Conservation (phyloP, 2,113 vertebrate species). For the Orientallactaga bullata region DNA sequence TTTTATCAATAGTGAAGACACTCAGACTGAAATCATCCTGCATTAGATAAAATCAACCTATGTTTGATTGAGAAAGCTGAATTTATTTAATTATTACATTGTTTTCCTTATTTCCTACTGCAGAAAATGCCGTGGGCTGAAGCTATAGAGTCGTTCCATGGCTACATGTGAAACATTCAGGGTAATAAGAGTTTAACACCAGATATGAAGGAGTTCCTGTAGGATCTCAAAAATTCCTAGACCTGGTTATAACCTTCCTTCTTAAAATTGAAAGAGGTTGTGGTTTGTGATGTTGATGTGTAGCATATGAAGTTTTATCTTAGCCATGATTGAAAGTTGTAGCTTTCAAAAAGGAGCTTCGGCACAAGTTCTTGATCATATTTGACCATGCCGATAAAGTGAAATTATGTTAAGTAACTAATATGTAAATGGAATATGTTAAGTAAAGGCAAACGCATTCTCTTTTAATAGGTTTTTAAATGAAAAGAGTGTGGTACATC, state of each 20-base stretch:
- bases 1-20: slow-evolving; percentile 80
- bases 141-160: neutral
- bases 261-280: slow-evolving; percentile 23
- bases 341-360: slow-evolving; percentile 61
- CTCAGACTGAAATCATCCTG: slow-evolving; percentile 75
- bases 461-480: slow-evolving; percentile 72
- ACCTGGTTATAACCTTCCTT: neutral
- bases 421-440: slow-evolving; percentile 59
- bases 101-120: slow-evolving; percentile 34
- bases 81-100: slow-evolving; percentile 43
- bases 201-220: slow-evolving; percentile 40
- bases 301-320: neutral
- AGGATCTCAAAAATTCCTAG: neutral
- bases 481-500: slow-evolving; percentile 53
- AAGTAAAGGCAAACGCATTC: slow-evolving; percentile 64
- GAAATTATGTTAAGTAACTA: slow-evolving; percentile 68
- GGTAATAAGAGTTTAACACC: slow-evolving; percentile 31
- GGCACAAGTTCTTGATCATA: slow-evolving; percentile 55
- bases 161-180: neutral
- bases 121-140: neutral
- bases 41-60: slow-evolving; percentile 63
- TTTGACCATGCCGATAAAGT: slow-evolving; percentile 49
- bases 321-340: slow-evolving; percentile 33
- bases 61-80: slow-evolving; percentile 46
- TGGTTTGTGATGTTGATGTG: slow-evolving; percentile 31